These are phyloP conservation scores for Lapara coniferarum DNA, from an alignment of 2,888 invertebrate species.

Conservation along the genomic window DNA sequence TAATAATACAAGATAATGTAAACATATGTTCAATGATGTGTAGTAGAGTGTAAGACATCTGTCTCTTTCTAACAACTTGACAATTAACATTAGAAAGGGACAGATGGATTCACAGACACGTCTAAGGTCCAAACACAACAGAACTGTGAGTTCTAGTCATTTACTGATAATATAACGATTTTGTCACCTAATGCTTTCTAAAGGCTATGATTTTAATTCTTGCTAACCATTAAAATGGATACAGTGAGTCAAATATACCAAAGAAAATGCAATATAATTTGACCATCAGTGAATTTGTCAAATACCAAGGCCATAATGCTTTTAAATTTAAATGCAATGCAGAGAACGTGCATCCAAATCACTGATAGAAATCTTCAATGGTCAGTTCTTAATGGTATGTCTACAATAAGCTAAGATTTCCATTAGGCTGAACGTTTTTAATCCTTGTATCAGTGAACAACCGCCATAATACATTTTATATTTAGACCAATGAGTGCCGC, in stretches of 20 bases:
- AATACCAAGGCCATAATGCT: background rate
- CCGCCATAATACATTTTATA: background rate
- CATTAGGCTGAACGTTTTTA: background rate
- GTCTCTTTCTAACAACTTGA: background rate
- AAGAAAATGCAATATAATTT: slow-evolving; percentile 1
- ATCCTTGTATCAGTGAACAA: background rate
- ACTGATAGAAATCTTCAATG: background rate
- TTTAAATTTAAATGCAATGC: slow-evolving; percentile 4
- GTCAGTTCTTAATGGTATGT: too few relatives aligned
- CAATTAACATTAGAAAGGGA: slow-evolving; percentile 3
- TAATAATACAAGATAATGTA: slow-evolving; percentile 46
- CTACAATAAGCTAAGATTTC: too few relatives aligned
- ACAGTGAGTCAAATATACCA: background rate
- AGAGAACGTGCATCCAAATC: background rate
- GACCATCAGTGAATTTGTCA: background rate
- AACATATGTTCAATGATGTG: background rate
- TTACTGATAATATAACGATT: background rate
- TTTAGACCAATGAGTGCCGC: slow-evolving; percentile 17
- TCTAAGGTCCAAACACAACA: background rate
- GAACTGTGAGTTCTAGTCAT: background rate
- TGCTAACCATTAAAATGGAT: background rate
- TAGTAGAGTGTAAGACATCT: background rate
- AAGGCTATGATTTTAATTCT: background rate
- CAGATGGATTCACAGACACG: background rate
- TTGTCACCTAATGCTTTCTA: slow-evolving; percentile 5